Base-by-base conservation (phyloP, 2,797 vertebrate genomes). In the Brotula barbata region DNA sequence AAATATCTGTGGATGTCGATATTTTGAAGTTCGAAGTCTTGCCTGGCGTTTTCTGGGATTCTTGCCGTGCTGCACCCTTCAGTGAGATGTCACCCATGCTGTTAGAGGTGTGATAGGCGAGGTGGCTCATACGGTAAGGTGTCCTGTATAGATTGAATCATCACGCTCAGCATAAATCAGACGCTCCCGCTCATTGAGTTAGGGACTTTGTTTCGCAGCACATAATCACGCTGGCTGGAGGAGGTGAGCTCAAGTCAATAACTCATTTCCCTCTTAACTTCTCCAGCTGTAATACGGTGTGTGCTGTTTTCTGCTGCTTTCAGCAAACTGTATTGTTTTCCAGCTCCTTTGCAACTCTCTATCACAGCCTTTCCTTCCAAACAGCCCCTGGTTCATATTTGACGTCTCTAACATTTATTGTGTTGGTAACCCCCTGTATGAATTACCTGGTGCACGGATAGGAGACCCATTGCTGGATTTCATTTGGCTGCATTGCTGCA, bases 191-290 rank as follows among this genome's bases (percentile, higher is more conserved):
- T 48, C 22, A 13, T 31, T 53, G 48, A 68, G 48, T 48, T 34
- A 59, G 58, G 46, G 46, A 51, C 13, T 20, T 48, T 62, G 61
- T 43, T 65, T 51, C 52, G 36, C 36, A 15, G 54, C 51, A 62
- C 42, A 42, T 57, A 62, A 71, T 54, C 28, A 34, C 40, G 42
- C 28, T 60, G 21, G 47, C 56, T 42, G 10, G 2, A 25, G 7
- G 49, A 66, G 58, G 22, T n/a, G 46, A 58, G 36, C 8, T 50
- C 39, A 68, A 54, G 58, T 71, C 67, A 54, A 71, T 80, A 72
- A 73, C 39, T 68, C 50, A 75, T 77, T 67, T 61, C 47, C 68
- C 28, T 46, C 44, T 59, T 25, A 34, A 11, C 39, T 41, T 39
- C 8, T 34, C 51, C 22, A 47, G 34, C 37, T 75, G 22, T 39